phyloP scores from a whole-genome alignment of 2,888 invertebrate genomes.

The Vesta saturnalis region DNA sequence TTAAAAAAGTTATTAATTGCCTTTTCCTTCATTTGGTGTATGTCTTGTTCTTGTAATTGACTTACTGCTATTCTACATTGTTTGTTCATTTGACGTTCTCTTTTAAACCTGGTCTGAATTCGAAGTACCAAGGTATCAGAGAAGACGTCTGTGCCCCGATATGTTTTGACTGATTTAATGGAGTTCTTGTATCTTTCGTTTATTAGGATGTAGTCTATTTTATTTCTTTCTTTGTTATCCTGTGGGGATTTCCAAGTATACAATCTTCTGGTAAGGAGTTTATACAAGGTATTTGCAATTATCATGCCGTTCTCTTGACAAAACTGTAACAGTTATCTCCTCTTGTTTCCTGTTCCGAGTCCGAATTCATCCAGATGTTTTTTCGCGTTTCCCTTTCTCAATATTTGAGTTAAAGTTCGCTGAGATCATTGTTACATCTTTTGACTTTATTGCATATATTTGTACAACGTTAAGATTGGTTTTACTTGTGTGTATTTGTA shows the following conservation, averaged over 20 bases:
- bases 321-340: background rate
- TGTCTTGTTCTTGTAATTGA: background rate
- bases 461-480: background rate
- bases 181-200: background rate
- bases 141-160: background rate
- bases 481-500: background rate
- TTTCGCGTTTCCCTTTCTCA: background rate
- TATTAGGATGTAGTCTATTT: background rate
- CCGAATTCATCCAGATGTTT: background rate
- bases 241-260: background rate
- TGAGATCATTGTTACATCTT: background rate
- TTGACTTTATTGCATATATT: background rate
- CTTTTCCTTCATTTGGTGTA: too few species aligned
- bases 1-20: background rate
- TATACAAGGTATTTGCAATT: background rate
- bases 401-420: background rate
- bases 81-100: background rate
- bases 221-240: background rate
- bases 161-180: background rate
- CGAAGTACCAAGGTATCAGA: background rate
- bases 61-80: background rate
- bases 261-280: background rate
- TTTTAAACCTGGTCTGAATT: background rate
- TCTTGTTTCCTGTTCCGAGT: background rate
- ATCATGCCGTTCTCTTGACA: background rate